Evolutionary conservation across 2,113 vertebrate genomes (phyloP).

Genomic region (Porphyrio hochstetteri): DNA sequence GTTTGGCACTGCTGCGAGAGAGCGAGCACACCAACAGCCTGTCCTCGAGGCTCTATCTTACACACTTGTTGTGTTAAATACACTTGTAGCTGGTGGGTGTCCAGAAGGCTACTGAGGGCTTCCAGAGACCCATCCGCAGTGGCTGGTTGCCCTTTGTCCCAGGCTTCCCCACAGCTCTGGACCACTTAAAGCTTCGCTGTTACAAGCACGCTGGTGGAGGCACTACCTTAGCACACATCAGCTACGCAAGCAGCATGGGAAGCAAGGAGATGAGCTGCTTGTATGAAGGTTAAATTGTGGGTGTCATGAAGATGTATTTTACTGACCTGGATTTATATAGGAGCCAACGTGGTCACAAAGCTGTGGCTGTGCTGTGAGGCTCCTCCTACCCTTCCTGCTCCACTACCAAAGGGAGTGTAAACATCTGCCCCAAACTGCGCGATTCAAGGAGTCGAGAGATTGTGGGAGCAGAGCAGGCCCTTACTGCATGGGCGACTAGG

Average conservation of each 20-base stretch:
- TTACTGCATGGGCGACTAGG: not conserved
- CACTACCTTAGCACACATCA: not conserved
- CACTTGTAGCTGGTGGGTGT: too few species aligned
- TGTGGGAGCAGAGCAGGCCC: not conserved
- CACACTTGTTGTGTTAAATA: not conserved
- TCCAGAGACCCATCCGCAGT: rapidly evolving
- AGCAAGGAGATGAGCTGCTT: not conserved
- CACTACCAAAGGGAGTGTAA: not conserved
- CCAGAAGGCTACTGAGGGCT: not conserved
- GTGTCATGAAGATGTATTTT: not conserved
- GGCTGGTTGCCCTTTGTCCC: not conserved
- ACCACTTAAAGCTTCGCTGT: not conserved
- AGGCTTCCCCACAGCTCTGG: not conserved
- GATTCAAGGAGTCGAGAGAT: not conserved
- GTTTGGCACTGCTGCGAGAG: not conserved
- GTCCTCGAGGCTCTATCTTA: not conserved
- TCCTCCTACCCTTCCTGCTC: not conserved
- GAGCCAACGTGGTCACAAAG: not conserved
- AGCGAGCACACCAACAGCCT: not conserved
- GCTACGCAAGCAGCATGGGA: not conserved
- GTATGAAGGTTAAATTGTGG: not conserved
- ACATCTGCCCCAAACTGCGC: not conserved
- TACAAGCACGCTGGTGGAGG: not conserved
- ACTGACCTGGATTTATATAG: not conserved
- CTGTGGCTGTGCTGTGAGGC: not conserved